Base-by-base conservation (phyloP, 2,888 invertebrate genomes). In the Eilema depressum region DNA sequence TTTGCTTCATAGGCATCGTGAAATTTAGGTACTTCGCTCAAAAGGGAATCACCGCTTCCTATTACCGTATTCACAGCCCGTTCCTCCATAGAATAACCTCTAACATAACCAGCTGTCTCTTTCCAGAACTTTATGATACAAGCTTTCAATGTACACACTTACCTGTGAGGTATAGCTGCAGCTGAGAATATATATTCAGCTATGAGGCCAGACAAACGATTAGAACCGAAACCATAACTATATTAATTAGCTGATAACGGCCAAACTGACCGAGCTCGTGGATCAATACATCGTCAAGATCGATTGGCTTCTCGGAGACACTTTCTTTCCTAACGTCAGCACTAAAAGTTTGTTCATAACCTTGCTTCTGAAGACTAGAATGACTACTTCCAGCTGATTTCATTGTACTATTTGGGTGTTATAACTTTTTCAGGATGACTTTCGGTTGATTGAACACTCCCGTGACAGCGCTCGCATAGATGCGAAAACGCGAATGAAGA, bases 111-210 rank as follows among this genome's bases (percentile, higher is more conserved):
- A 37, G 33, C 33, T 37, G 33, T 8, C 10, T 14, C 14, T 37
- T 3, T 14, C 37, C 2, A 41, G 41, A 41, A 41, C 14, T 2
- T 41, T 41, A 41, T 41, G 20, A 47, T n/a, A 53, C n/a, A 53
- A n/a, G n/a, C 8, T 53, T 53, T 53, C n/a, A 53, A 1, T 17
- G n/a, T 53, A 20, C 57, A n/a, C 23, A 25, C 53, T 84, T 92
- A 97, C 97, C 97, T 97, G 94, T 97, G 97, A 60, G 96, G 95
- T 23, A 97, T 91, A 75, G 96, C 96, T 69, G 96, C 96, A 0
- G 97, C 97, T 0, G 97, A 97, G 87, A 97, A 97, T 70, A 97
- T 96, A 83, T 96, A 97, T 61, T 96, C 96, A 76, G 97, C 96
- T 81, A 96, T 96, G 75, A 96, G 96, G 0, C 97, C 96, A 10